These are phyloP conservation scores for Acrocyrtus sp. DNA, from an alignment of 2,888 invertebrate genomes.

Conservation along the genomic window DNA sequence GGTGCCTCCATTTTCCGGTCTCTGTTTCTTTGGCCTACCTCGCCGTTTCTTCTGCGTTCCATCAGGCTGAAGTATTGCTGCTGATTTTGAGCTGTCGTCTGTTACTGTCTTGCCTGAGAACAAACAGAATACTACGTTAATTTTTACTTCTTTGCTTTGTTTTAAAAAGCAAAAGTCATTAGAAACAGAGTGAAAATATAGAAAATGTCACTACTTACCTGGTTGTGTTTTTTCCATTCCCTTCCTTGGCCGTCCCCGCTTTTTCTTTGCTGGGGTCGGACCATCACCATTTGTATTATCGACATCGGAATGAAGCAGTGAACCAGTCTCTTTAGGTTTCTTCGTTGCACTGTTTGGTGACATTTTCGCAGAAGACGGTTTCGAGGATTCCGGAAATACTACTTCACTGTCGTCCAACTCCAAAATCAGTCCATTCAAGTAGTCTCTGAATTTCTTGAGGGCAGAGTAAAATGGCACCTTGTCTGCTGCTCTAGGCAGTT, in stretches of 20 bases:
- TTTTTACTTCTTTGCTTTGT: too few relatives aligned
- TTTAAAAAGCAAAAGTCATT: too few relatives aligned
- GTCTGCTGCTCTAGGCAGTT: conserved; percentile 96
- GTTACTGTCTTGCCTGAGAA: conserved; percentile 15
- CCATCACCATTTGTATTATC: conserved; percentile 44
- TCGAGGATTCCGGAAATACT: conserved; percentile 76
- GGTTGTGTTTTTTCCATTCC: conserved; percentile 60
- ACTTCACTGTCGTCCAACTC: conserved; percentile 89
- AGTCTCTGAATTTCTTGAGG: conserved; percentile 94
- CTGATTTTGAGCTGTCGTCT: conserved; percentile 39
- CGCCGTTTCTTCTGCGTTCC: conserved; percentile 74
- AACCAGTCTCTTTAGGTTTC: conserved; percentile 43
- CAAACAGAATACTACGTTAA: too few relatives aligned
- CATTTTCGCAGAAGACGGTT: conserved; percentile 40
- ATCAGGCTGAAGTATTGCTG: conserved; percentile 42
- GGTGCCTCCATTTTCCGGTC: conserved; percentile 64
- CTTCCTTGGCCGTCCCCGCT: conserved; percentile 75
- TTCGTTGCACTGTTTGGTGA: conserved; percentile 19
- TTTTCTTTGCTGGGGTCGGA: conserved; percentile 78
- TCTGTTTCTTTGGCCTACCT: conserved; percentile 87
- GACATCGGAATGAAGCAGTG: conserved; percentile 38
- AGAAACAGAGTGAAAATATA: too few relatives aligned
- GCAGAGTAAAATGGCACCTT: conserved; percentile 98
- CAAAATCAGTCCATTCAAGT: conserved; percentile 85
- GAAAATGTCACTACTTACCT: conserved; percentile 11